Evolutionary conservation across 2,888 invertebrate genomes (phyloP), one percentile per base, ranked within the genome.

Genomic region (Stenchaetothrips biformis): DNA sequence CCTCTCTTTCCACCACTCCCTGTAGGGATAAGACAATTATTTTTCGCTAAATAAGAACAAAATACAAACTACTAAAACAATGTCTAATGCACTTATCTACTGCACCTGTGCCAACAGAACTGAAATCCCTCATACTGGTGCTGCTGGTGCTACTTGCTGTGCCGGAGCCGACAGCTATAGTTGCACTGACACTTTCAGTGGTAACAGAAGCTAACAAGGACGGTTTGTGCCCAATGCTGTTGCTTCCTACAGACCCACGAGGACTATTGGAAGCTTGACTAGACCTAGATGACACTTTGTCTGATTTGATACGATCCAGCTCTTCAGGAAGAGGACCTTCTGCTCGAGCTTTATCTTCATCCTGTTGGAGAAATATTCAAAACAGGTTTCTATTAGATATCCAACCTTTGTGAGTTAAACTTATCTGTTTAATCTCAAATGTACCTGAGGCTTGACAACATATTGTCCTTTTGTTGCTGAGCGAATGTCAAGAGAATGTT

Each of bases 401-500:
- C 53, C 53, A 53, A 11, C 13, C 81, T 80, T 83, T 82, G 83
- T 21, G 16, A 79, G 7, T 9, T 78, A 37, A 27, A n/a, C n/a
- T 13, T 48, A 77, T 49, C 47, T 74, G n/a, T 18, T n/a, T 16
- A 27, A 49, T 21, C 21, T 77, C 62, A 62, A 49, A 82, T 84
- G 83, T 85, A 90, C 90, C 87, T 90, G 89, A 78, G 90, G 89
- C 84, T 90, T 90, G 79, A 91, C 90, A 82, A 90, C 89, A 84
- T 90, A 89, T 84, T 89, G 88, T 85, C 92, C 92, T 87, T 90
- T 90, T 27, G 90, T 89, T 16, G 91, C 90, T 81, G 90, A 90
- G 82, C 89, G 88, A 82, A 92, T 89, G 84, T 92, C 92, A 80
- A 96, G 90, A 48, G 94, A 93, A 86, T 94, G 93, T 86, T 95